phyloP scores from a whole-genome alignment of 1,140 invertebrate genomes.

The Mamestra configurata region DNA sequence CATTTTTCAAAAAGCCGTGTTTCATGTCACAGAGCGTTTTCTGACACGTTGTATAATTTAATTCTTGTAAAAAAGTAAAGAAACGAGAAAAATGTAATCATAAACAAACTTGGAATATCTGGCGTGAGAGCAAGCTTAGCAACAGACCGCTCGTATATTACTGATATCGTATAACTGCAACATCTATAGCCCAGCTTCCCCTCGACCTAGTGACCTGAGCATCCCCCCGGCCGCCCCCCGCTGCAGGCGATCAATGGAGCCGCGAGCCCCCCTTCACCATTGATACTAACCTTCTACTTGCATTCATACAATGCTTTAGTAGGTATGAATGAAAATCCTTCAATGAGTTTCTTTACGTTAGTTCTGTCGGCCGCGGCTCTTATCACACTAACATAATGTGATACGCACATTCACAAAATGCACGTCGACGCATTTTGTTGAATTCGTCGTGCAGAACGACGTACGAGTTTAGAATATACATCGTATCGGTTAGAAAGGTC shows the following conservation, averaged over 20 bases:
- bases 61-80: conserved; percentile 53
- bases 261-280: conserved; percentile 52
- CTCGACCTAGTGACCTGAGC: conserved; percentile 72
- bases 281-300: conserved; percentile 48
- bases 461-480: conserved; percentile 51
- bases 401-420: conserved; percentile 11
- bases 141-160: conserved; percentile 42
- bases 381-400: conserved; percentile 37
- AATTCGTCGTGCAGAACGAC: conserved; percentile 33
- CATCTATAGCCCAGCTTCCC: conserved; percentile 49
- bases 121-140: conserved; percentile 50
- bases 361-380: conserved; percentile 19
- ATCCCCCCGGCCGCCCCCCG: conserved; percentile 43
- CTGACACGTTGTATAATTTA: conserved; percentile 60
- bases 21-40: conserved; percentile 57
- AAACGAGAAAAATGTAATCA: conserved; percentile 55
- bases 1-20: conserved; percentile 55
- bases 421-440: conserved; percentile 20
- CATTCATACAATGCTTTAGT: conserved; percentile 51
- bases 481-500: conserved; percentile 53
- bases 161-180: conserved; percentile 32
- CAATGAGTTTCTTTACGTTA: conserved; percentile 48
- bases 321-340: conserved; percentile 51
- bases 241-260: conserved; percentile 72
- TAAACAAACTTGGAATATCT: conserved; percentile 56